Percentiles rank a stretch among this genome's conserved stretches.
phyloP scores from a whole-genome alignment of 1,140 invertebrate species.

The Propsilocerus akamusi region DNA sequence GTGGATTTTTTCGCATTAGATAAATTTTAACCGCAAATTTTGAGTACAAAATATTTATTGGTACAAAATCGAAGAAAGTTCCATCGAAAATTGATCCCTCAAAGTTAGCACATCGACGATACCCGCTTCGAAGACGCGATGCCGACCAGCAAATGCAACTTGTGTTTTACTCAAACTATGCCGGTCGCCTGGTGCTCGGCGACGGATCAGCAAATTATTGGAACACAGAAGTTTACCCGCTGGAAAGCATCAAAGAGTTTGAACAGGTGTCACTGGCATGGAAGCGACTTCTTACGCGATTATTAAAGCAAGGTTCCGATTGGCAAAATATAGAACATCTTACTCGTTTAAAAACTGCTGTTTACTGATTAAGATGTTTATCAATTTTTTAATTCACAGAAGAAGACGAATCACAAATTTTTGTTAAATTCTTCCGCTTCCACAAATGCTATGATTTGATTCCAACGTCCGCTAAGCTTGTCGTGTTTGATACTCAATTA shows the following conservation, averaged over 20 bases:
- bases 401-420: slow-evolving; percentile 90
- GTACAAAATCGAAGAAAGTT: no score
- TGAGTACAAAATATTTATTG: no score
- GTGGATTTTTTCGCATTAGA: no score
- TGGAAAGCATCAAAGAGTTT: slow-evolving; percentile 72
- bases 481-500: slow-evolving; percentile 98
- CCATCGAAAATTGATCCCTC: neutral
- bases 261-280: slow-evolving; percentile 51
- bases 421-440: slow-evolving; percentile 97
- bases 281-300: slow-evolving; percentile 48
- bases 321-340: no score
- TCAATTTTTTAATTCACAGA: slow-evolving; percentile 57
- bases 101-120: neutral
- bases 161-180: slow-evolving; percentile 59
- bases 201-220: slow-evolving; percentile 25
- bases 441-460: slow-evolving; percentile 99
- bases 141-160: slow-evolving; percentile 31
- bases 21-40: no score
- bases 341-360: no score
- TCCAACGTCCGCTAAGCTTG: slow-evolving; percentile 95
- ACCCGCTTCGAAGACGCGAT: neutral
- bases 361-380: no score
- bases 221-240: slow-evolving; percentile 44
- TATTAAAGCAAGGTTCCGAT: slow-evolving; percentile 46
- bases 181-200: slow-evolving; percentile 31